A percentile compares a stretch with the other conserved stretches of the same genome.
phyloP scores from a whole-genome alignment of 1,140 invertebrate genomes.

The Drosophila azteca region DNA sequence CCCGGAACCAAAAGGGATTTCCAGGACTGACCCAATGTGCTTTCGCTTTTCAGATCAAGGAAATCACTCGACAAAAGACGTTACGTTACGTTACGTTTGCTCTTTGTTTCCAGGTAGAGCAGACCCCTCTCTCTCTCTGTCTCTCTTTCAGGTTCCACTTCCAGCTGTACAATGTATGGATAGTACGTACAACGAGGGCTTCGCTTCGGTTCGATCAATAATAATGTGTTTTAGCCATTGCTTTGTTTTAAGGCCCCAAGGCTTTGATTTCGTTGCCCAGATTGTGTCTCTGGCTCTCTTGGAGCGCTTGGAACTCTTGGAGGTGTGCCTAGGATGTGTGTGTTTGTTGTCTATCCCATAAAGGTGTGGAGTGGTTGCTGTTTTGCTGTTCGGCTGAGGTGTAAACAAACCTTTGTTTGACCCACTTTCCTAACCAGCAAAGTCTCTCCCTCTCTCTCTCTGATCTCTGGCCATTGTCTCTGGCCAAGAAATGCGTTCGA shows the following conservation, averaged over 20 bases:
- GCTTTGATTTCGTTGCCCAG: constrained; percentile 47
- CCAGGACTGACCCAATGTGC: constrained; percentile 42
- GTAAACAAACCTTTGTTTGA: constrained; percentile 54
- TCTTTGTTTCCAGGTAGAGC: constrained; percentile 32
- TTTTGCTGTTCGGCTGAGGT: constrained; percentile 26
- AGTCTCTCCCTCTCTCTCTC: constrained; percentile 19
- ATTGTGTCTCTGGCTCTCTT: constrained; percentile 24
- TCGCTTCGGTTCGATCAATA: constrained; percentile 31
- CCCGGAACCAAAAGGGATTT: constrained; percentile 45
- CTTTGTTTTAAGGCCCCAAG: constrained; percentile 53
- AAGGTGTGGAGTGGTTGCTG: constrained; percentile 40
- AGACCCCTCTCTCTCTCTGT: background rate
- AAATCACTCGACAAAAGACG: constrained; percentile 40
- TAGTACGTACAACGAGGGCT: constrained; percentile 41
- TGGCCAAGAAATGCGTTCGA: constrained; percentile 44
- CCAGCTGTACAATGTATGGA: constrained; percentile 29
- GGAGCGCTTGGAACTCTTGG: constrained; percentile 24
- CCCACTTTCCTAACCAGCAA: constrained; percentile 46
- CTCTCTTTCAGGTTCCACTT: constrained; percentile 19
- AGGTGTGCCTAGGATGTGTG: constrained; percentile 59
- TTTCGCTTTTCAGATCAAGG: constrained; percentile 20
- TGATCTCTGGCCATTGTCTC: constrained; percentile 36
- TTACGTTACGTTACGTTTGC: constrained; percentile 36
- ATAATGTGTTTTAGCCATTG: constrained; percentile 21
- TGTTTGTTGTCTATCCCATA: constrained; percentile 10